Conservation (phyloP, 2,797 vertebrate species). For the Leucoraja ocellata region DNA sequence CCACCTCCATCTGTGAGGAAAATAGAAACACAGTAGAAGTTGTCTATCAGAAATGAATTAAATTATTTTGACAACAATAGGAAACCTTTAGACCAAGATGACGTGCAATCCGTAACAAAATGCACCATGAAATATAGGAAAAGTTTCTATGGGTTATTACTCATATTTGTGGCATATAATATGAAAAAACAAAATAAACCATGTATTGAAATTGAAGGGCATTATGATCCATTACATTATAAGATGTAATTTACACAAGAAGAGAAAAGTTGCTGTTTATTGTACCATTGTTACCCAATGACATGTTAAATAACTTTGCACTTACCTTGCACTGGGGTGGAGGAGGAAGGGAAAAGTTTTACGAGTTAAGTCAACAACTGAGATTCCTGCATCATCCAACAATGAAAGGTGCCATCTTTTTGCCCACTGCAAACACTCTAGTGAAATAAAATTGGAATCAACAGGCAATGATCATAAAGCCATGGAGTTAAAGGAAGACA, state of each 20-base stretch:
- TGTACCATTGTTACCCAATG: background rate
- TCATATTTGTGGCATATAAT: background rate
- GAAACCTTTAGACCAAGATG: background rate
- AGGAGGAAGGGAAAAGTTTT: background rate
- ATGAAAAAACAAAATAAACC: background rate
- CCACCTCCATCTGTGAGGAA: too few relatives aligned
- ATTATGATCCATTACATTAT: background rate
- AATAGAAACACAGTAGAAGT: background rate
- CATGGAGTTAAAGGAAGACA: too few relatives aligned
- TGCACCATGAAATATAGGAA: background rate
- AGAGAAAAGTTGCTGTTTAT: background rate
- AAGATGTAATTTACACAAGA: background rate
- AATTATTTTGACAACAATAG: background rate
- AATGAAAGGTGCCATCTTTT: background rate
- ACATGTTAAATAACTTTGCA: background rate
- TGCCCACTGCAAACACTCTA: background rate
- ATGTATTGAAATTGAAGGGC: background rate
- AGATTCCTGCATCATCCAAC: too few relatives aligned
- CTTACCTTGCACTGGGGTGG: background rate
- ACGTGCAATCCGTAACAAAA: background rate
- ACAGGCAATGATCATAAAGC: background rate
- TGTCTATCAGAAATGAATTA: background rate
- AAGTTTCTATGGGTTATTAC: background rate
- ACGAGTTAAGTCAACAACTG: background rate
- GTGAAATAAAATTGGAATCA: background rate